phyloP scores from a whole-genome alignment of 2,888 invertebrate species.

The Epistrophe grossulariae region DNA sequence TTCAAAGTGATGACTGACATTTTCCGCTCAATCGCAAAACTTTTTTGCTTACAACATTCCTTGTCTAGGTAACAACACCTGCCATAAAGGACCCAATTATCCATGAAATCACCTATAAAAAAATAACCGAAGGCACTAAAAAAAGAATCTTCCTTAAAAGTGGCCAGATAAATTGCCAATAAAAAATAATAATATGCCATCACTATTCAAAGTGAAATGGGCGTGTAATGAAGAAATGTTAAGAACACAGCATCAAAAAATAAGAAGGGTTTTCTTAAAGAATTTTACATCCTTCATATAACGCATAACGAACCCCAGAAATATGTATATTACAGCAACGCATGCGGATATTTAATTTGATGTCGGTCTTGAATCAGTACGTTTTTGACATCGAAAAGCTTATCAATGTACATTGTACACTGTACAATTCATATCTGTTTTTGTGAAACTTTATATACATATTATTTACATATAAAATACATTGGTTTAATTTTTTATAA shows the following conservation, averaged over 20 bases:
- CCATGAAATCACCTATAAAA: slow-evolving; percentile 71
- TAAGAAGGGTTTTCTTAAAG: slow-evolving; percentile 4
- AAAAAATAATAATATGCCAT: slow-evolving; percentile 70
- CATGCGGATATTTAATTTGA: too few relatives aligned
- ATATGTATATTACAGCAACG: too few relatives aligned
- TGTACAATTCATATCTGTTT: too few relatives aligned
- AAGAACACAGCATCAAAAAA: background rate
- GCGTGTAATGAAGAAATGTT: slow-evolving; percentile 1
- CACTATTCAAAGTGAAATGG: slow-evolving; percentile 63
- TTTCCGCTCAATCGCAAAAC: slow-evolving; percentile 54
- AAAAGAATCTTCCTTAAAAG: slow-evolving; percentile 39
- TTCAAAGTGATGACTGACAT: slow-evolving; percentile 66
- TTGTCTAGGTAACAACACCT: slow-evolving; percentile 47
- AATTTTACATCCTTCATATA: slow-evolving; percentile 6
- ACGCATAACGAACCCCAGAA: background rate
- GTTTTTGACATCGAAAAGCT: too few relatives aligned
- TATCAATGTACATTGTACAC: too few relatives aligned
- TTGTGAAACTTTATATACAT: too few relatives aligned
- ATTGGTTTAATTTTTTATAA: too few relatives aligned
- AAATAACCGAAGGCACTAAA: slow-evolving; percentile 54
- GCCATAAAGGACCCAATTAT: slow-evolving; percentile 67
- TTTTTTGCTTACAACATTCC: slow-evolving; percentile 44
- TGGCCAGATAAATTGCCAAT: slow-evolving; percentile 67
- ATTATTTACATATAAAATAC: too few relatives aligned
- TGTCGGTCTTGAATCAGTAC: too few relatives aligned